phyloP scores from a whole-genome alignment of 2,113 vertebrate genomes.

The Sterna hirundo region DNA sequence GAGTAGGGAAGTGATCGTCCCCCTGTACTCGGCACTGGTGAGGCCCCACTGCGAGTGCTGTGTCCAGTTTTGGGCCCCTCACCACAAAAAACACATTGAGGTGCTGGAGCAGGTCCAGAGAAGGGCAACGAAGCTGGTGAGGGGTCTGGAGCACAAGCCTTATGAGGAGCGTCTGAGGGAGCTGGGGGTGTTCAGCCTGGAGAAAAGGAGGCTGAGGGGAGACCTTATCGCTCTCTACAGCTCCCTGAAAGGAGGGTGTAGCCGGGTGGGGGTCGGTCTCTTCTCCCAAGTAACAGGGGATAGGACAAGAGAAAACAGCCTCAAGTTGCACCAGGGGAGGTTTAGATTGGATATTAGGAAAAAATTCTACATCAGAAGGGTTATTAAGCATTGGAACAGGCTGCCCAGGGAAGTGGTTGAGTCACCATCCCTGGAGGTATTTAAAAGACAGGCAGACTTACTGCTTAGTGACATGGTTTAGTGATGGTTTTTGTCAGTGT shows the following conservation, averaged over 20 bases:
- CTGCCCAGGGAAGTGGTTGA: not conserved
- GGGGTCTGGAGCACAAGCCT: not conserved
- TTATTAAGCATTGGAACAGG: not conserved
- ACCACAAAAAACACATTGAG: not conserved
- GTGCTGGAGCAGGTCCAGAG: not conserved
- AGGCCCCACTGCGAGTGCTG: not conserved
- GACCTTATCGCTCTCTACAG: not conserved
- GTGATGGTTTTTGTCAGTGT: not conserved
- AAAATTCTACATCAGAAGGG: not conserved
- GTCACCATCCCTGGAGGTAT: not conserved
- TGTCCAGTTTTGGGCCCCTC: not conserved
- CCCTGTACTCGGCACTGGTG: not conserved
- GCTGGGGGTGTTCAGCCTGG: not conserved
- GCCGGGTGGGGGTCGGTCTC: not conserved
- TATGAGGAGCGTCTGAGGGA: not conserved
- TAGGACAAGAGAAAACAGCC: not conserved
- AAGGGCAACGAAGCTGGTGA: not conserved
- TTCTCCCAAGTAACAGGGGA: not conserved
- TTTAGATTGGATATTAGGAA: not conserved
- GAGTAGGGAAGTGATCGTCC: not conserved
- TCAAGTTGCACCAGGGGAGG: not conserved
- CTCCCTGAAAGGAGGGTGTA: not conserved
- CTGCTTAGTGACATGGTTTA: not conserved
- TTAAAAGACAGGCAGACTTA: not conserved
- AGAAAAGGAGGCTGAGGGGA: not conserved